Base-by-base conservation (phyloP, 2,113 vertebrate species). In the Nesoenas mayeri region DNA sequence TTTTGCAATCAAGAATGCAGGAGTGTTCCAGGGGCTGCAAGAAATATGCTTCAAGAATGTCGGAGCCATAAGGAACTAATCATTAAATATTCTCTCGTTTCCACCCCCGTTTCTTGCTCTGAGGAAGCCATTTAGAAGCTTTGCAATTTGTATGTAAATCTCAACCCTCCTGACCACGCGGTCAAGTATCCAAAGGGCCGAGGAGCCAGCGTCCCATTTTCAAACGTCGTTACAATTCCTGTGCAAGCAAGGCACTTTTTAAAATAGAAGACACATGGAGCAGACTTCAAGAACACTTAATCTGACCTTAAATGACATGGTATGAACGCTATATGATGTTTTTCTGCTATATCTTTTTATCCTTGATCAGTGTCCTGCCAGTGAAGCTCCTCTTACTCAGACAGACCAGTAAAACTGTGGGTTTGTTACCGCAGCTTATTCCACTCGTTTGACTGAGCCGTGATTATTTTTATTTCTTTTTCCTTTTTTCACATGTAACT, bases 1-100 rank as follows among this genome's bases (percentile, higher is more conserved):
- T 95, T 90, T 95, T 95, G 86, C 95, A 95, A 97, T 96, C 96
- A 97, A 95, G 95, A 97, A 97, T 96, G 93, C 94, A 93, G 91
- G 95, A 97, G 93, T 84, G 95, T 97, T 97, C 97, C 96, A 97
- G 96, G 91, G 94, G 85, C 92, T 95, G 95, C 93, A 47, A 95
- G 91, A 96, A 97, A 96, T 95, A 90, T 97, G 96, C 96, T 89
- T 89, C 83, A 96, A 85, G 96, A 97, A 94, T 96, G 91, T 71
- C 34, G 4, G 91, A 83, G 86, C 94, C 95, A 95, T 96, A 97
- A 95, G 93, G 95, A 97, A 95, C 83, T 95, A 94, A 97, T 97
- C 93, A 97, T 77, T 96, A 69, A 89, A 87, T 90, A 88, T 71
- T 96, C 95, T 95, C 85, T 93, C 51, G 2, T 96, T 95, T 96